Conservation (phyloP, 2,797 vertebrate genomes). For the Pangasius macronema region DNA sequence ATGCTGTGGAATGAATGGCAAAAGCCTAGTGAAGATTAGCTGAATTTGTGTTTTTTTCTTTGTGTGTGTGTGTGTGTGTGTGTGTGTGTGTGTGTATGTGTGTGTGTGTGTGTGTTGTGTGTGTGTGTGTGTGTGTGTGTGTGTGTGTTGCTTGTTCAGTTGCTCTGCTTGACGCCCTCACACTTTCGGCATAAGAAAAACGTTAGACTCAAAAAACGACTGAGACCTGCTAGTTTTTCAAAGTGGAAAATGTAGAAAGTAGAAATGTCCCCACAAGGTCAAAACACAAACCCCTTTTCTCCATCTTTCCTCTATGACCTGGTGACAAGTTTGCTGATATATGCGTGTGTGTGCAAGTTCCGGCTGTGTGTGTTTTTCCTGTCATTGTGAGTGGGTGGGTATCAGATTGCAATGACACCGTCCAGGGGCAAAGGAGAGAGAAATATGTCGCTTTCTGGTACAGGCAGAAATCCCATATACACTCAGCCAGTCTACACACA, state of each 20-base stretch:
- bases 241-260: slow-evolving; percentile 2
- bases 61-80: neutral
- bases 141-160: slow-evolving; percentile 59
- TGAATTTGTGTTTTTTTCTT: neutral
- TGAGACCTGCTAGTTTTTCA: neutral
- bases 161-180: slow-evolving; percentile 69
- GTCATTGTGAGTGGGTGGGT: slow-evolving; percentile 53
- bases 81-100: slow-evolving; percentile 8
- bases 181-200: neutral
- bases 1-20: neutral
- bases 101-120: slow-evolving; percentile 3
- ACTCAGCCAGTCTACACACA: slow-evolving; percentile 22
- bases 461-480: slow-evolving; percentile 22
- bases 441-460: slow-evolving; percentile 48
- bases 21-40: neutral
- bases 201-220: neutral
- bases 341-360: slow-evolving; percentile 32
- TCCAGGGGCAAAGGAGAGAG: slow-evolving; percentile 43
- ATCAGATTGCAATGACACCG: slow-evolving; percentile 56
- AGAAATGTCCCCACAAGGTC: slow-evolving; percentile 10
- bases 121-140: neutral
- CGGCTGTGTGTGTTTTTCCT: slow-evolving; percentile 50
- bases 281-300: slow-evolving; percentile 35
- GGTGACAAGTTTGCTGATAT: slow-evolving; percentile 37
- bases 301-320: slow-evolving; percentile 38